These are phyloP conservation scores for Excalfactoria chinensis DNA, from an alignment of 2,113 vertebrate species.

Conservation along the genomic window DNA sequence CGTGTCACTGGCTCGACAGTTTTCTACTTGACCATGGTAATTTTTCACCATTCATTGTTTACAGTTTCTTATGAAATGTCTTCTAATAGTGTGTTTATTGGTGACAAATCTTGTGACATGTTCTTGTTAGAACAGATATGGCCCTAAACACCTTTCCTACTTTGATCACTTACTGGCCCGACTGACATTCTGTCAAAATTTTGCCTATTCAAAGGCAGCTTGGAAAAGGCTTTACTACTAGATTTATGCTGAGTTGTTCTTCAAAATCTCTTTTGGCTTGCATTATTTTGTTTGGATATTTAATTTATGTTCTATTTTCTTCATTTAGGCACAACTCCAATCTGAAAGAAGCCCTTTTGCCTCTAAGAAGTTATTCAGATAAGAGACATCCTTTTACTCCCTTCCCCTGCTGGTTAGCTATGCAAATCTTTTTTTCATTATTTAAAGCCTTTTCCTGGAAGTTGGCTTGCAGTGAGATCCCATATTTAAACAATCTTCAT, in stretches of 20 bases:
- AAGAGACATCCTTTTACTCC: not conserved
- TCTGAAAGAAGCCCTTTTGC: not conserved
- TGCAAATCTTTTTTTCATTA: not conserved
- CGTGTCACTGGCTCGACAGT: not conserved
- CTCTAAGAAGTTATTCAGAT: not conserved
- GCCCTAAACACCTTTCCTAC: not conserved
- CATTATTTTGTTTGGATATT: not conserved
- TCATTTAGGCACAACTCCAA: not conserved
- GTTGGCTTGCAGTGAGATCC: not conserved
- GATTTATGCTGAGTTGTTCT: not conserved
- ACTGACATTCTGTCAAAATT: not conserved
- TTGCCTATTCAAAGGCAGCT: not conserved
- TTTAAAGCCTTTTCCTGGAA: not conserved
- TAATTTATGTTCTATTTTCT: not conserved
- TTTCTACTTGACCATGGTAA: not conserved
- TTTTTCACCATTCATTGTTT: not conserved
- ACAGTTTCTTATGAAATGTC: not conserved
- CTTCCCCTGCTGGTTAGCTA: not conserved
- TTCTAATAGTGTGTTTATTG: not conserved
- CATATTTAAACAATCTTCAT: slow-evolving; percentile 7
- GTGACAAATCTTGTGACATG: not conserved
- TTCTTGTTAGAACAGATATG: not conserved
- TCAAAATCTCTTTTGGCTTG: not conserved
- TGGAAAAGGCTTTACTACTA: not conserved
- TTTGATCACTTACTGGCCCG: not conserved